Evolutionary conservation across 2,113 vertebrate genomes (phyloP), one percentile per base, ranked within the genome.

Genomic region (Phalacrocorax carbo): DNA sequence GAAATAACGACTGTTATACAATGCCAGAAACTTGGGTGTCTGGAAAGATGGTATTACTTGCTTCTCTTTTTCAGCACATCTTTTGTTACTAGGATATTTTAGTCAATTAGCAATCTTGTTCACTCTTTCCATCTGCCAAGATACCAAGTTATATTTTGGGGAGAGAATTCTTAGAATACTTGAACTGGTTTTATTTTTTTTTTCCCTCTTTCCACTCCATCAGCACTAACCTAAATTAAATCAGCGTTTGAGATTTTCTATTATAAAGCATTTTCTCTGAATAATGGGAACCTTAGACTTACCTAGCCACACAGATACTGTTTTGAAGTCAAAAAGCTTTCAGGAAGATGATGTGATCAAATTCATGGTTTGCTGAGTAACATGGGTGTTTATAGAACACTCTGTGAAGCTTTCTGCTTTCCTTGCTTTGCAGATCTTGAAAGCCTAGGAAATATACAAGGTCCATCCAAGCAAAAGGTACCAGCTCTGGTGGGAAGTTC

Each of bases 1-100:
- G 51, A 86, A 94, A 81, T 71, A 90, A 60, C 40, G 21, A 15
- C 3, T 44, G 5, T 80, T 91, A 54, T 0, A 66, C 40, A 83
- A 8, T 75, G 42, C 20, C 32, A 85, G 73, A 69, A 93, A 66
- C 15, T 26, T 46, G 54, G 48, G 27, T 93, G 75, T 85, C 62
- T 93, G 81, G 80, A 65, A 69, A 60, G n/a, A 14, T 62, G 9
- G 10, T 75, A 26, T 14, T 54, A 69, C 42, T 90, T 68, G 55
- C 83, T 82, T 89, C 85, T 36, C 25, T 82, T 80, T 89, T 73
- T 57, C 64, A 85, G 58, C 54, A 77, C 51, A 65, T 86, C 75
- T 95, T 97, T 96, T 85, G 66, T 92, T 95, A 93, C 83, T 86
- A 51, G 82, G 81, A 55, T 96, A 91, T 91, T 93, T 90, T 88